A percentile compares a stretch with the other conserved stretches of the same genome.
Conservation (phyloP, 2,888 invertebrate genomes). For the Archaeoteleia sp. region DNA sequence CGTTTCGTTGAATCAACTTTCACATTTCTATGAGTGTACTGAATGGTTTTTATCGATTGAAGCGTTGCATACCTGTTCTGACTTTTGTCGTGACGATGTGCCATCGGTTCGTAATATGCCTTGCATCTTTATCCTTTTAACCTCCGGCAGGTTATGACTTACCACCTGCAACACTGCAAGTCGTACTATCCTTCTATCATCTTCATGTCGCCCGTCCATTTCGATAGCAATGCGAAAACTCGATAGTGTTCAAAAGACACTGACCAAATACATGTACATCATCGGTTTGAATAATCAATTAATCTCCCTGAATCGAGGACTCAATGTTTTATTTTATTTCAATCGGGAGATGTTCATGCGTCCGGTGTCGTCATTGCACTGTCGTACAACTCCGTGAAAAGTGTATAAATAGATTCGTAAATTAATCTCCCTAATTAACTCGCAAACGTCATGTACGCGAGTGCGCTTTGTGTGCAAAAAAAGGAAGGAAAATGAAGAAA, state of each 20-base stretch:
- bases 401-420: conserved; percentile 27
- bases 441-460: not conserved
- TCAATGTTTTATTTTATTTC: not conserved
- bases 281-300: too few relatives aligned
- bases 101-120: conserved; percentile 29
- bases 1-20: too few relatives aligned
- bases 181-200: not conserved
- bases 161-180: conserved; percentile 23
- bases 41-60: too few relatives aligned
- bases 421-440: conserved; percentile 31
- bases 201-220: conserved; percentile 10
- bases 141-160: conserved; percentile 26
- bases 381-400: conserved; percentile 14
- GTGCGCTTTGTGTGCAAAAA: conserved; percentile 10
- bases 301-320: not conserved
- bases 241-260: too few relatives aligned
- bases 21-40: too few relatives aligned
- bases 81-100: not conserved
- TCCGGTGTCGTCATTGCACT: conserved; percentile 8
- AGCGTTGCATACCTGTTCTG: conserved; percentile 12
- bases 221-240: too few relatives aligned
- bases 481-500: conserved; percentile 15
- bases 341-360: not conserved
- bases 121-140: conserved; percentile 25
- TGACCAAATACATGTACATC: too few relatives aligned